A percentile compares a stretch with the other conserved stretches of the same genome.
Conservation (phyloP, 2,888 invertebrate genomes). For the Malthinus flaveolus region DNA sequence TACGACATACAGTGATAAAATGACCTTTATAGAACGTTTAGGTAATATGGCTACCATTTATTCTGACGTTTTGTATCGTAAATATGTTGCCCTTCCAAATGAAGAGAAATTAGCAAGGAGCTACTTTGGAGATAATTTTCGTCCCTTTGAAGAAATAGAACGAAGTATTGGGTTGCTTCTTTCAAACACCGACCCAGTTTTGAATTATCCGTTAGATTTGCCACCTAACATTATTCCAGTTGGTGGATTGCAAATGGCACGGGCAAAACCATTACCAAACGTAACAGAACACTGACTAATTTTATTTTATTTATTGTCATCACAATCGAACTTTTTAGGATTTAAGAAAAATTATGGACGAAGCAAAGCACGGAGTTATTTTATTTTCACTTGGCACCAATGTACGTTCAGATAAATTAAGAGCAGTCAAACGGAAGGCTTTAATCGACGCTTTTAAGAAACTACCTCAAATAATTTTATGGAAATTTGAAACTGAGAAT, state of each 20-base stretch:
- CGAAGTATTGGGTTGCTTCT: conserved; percentile 41
- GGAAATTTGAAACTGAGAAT: conserved; percentile 44
- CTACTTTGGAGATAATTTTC: conserved; percentile 37
- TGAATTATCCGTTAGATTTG: conserved; percentile 42
- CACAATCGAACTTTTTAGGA: too few species aligned
- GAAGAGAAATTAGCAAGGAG: conserved; percentile 32
- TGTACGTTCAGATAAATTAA: conserved; percentile 37
- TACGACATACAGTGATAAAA: conserved; percentile 32
- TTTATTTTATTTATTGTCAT: too few species aligned
- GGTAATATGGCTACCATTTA: conserved; percentile 31
- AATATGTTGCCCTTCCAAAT: conserved; percentile 24
- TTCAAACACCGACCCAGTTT: conserved; percentile 41
- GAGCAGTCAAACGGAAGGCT: conserved; percentile 24
- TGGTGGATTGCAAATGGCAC: conserved; percentile 46
- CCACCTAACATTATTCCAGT: conserved; percentile 49
- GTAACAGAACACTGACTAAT: too few species aligned
- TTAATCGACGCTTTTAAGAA: conserved; percentile 42
- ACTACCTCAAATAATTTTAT: conserved; percentile 47
- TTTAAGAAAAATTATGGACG: conserved; percentile 34
- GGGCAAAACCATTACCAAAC: conserved; percentile 39
- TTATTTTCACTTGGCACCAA: conserved; percentile 49
- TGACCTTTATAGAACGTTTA: conserved; percentile 36
- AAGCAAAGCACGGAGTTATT: conserved; percentile 44
- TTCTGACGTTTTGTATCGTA: conserved; percentile 15
- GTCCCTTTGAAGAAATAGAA: conserved; percentile 35